Evolutionary conservation across 2,888 invertebrate species (phyloP).

Genomic region (Orthonevra nobilis): DNA sequence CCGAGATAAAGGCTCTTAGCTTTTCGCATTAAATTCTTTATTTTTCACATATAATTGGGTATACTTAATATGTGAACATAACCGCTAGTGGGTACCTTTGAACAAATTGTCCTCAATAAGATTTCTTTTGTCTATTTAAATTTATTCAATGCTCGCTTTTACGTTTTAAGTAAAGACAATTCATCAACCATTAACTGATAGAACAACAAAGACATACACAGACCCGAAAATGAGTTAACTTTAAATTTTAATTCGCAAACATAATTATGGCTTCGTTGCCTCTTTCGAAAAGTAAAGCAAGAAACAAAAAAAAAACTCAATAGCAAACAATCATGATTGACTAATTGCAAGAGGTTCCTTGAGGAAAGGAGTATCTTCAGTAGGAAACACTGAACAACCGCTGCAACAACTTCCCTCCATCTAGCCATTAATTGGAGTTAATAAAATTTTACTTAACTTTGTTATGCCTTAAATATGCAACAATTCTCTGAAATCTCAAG

Average conservation of each 20-base stretch:
- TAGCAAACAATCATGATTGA: constrained; percentile 54
- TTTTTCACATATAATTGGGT: too few relatives aligned
- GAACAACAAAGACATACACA: neutral
- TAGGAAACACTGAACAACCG: constrained; percentile 30
- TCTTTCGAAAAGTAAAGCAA: constrained; percentile 22
- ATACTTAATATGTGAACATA: too few relatives aligned
- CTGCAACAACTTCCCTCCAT: constrained; percentile 49
- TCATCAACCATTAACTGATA: too few relatives aligned
- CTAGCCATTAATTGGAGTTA: constrained; percentile 57
- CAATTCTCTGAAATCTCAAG: constrained; percentile 38
- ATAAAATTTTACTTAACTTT: constrained; percentile 52
- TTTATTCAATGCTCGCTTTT: too few relatives aligned
- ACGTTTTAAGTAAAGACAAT: too few relatives aligned
- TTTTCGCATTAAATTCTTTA: too few relatives aligned
- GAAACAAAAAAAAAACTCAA: constrained; percentile 17
- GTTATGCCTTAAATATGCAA: constrained; percentile 53
- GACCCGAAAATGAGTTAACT: constrained; percentile 16
- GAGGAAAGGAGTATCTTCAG: constrained; percentile 29
- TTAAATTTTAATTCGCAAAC: constrained; percentile 32
- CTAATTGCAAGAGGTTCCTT: constrained; percentile 52
- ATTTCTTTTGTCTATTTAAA: too few relatives aligned
- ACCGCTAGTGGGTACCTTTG: too few relatives aligned
- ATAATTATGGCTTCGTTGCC: constrained; percentile 19
- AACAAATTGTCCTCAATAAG: too few relatives aligned
- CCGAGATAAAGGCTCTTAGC: too few relatives aligned